Evolutionary conservation across 2,888 invertebrate species (phyloP).

Genomic region (Dicyrtomina minuta): DNA sequence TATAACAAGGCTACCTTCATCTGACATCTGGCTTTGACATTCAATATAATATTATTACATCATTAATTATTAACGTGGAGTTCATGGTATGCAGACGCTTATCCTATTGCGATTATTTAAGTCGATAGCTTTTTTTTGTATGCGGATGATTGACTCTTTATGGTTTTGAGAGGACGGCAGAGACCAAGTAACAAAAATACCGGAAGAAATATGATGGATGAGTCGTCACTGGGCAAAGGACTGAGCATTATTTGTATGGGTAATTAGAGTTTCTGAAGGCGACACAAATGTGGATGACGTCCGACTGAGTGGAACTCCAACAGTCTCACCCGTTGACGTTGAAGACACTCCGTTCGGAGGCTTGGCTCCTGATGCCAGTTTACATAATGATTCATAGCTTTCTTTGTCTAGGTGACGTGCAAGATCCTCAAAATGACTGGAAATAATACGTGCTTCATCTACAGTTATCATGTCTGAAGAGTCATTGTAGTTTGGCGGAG

Average conservation of each 20-base stretch:
- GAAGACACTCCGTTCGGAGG: constrained; percentile 29
- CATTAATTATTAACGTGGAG: too few species aligned
- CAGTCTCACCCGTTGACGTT: constrained; percentile 1
- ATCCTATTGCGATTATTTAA: constrained; percentile 23
- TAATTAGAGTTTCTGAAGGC: constrained; percentile 29
- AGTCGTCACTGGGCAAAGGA: constrained; percentile 39
- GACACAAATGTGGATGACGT: constrained; percentile 26
- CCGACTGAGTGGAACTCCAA: constrained; percentile 20
- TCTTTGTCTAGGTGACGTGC: constrained; percentile 53
- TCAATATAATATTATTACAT: too few species aligned
- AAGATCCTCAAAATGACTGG: constrained; percentile 51
- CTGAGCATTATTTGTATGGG: constrained; percentile 34
- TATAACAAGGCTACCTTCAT: too few species aligned
- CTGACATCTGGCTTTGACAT: too few species aligned
- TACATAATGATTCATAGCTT: constrained; percentile 51
- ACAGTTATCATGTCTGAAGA: constrained; percentile 27
- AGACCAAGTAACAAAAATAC: constrained; percentile 22
- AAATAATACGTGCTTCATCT: constrained; percentile 42
- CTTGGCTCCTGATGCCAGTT: constrained; percentile 42
- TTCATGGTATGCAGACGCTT: not conserved
- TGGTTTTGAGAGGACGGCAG: constrained; percentile 29
- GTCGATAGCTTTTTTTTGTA: constrained; percentile 21
- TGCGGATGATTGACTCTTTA: constrained; percentile 33
- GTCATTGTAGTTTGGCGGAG: constrained; percentile 39
- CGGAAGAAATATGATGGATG: constrained; percentile 14